These are phyloP conservation scores for Struthio camelus DNA, from an alignment of 2,113 vertebrate genomes.

Conservation along the genomic window DNA sequence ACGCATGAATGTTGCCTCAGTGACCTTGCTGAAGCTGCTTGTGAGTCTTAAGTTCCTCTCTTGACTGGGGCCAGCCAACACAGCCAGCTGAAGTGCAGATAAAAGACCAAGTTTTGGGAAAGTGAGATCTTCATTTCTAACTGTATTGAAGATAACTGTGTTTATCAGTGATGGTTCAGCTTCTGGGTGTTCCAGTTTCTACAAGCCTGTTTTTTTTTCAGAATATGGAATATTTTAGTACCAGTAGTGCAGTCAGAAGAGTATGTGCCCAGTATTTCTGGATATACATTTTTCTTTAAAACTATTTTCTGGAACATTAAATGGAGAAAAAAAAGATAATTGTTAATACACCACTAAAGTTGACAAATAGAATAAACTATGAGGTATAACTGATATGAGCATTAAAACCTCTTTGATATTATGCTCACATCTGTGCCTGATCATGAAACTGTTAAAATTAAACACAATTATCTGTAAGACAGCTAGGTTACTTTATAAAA, in stretches of 20 bases:
- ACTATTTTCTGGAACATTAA: not conserved
- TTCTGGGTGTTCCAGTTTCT: not conserved
- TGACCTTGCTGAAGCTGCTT: conserved; percentile 15
- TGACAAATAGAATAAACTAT: conserved; percentile 32
- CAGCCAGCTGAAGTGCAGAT: not conserved
- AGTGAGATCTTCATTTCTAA: not conserved
- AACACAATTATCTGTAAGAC: conserved; percentile 49
- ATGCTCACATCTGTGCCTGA: conserved; percentile 56
- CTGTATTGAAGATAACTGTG: not conserved
- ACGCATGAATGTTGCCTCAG: not conserved
- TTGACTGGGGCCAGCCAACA: not conserved
- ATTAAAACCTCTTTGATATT: conserved; percentile 51
- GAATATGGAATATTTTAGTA: not conserved
- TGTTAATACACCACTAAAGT: not conserved
- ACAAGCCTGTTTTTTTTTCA: not conserved
- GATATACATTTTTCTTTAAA: not conserved
- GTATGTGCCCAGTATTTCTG: not conserved
- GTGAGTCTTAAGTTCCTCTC: not conserved
- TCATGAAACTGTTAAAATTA: conserved; percentile 64
- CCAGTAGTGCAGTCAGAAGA: not conserved
- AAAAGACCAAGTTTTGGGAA: not conserved
- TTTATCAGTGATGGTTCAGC: not conserved
- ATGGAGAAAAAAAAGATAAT: not conserved
- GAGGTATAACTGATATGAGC: not conserved
- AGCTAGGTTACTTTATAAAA: conserved; percentile 47